A percentile compares a stretch with the other conserved stretches of the same genome.
Conservation (phyloP, 2,888 invertebrate genomes). For the Allygus modestus region DNA sequence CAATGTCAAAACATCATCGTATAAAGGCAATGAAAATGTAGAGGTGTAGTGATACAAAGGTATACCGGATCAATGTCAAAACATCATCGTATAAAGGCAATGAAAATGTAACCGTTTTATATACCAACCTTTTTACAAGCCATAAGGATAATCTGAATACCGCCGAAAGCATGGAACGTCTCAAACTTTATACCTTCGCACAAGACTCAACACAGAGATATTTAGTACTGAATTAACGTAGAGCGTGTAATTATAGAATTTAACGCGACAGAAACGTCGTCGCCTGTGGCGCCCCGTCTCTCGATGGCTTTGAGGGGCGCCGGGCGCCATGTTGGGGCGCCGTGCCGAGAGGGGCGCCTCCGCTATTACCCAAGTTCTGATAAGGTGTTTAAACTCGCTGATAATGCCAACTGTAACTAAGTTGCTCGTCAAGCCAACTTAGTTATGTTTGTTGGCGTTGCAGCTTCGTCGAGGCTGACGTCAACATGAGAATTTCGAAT, state of each 20-base stretch:
- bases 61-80: no score
- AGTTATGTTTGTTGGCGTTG: conserved; percentile 30
- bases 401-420: conserved; percentile 32
- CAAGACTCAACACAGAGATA: neutral
- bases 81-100: no score
- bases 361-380: conserved; percentile 12
- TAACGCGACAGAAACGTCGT: conserved; percentile 4
- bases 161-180: no score
- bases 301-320: neutral
- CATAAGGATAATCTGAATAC: no score
- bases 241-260: conserved; percentile 7
- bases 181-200: neutral
- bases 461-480: neutral
- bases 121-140: no score
- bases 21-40: no score
- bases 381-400: conserved; percentile 40
- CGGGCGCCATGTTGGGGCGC: neutral
- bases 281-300: neutral
- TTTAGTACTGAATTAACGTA: neutral
- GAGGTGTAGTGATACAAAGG: no score
- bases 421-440: conserved; percentile 26
- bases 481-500: neutral
- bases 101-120: no score
- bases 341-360: neutral
- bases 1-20: no score